Evolutionary conservation across 2,888 invertebrate species (phyloP).

Genomic region (Andricus quercusramuli): DNA sequence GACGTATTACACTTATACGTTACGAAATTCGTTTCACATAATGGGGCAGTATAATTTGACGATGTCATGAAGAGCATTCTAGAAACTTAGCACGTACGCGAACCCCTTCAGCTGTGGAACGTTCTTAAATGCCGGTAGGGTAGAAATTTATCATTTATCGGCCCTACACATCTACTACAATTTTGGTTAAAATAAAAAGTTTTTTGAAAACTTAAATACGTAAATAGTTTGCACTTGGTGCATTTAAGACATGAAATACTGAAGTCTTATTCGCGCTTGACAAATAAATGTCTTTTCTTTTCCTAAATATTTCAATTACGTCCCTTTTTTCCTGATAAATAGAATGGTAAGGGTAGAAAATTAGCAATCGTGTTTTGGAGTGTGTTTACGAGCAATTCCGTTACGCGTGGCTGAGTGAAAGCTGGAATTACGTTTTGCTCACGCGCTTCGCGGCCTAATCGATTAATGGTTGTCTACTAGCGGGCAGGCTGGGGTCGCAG

Average conservation of each 20-base stretch:
- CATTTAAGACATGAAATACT: too few species aligned
- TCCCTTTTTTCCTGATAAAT: constrained; percentile 1
- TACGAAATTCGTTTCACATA: too few species aligned
- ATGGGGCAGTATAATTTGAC: too few species aligned
- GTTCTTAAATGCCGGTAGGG: too few species aligned
- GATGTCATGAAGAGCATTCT: too few species aligned
- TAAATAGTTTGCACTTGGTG: background rate
- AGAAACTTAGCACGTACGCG: too few species aligned
- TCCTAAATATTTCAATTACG: constrained; percentile 10
- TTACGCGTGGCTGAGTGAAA: constrained; percentile 38
- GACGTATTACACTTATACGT: too few species aligned
- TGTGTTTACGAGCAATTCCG: constrained; percentile 40
- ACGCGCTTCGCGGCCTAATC: constrained; percentile 40
- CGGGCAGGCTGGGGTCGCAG: constrained; percentile 23
- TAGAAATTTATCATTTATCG: too few species aligned
- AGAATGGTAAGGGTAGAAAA: constrained; percentile 34
- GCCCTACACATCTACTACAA: too few species aligned
- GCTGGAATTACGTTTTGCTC: constrained; percentile 39
- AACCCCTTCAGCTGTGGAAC: too few species aligned
- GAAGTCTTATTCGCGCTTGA: too few species aligned
- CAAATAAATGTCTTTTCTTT: background rate
- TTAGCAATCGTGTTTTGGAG: constrained; percentile 40
- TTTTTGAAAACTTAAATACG: background rate
- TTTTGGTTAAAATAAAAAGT: too few species aligned
- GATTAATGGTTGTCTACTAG: constrained; percentile 36